Evolutionary conservation across 2,797 vertebrate species (phyloP).

Genomic region (Sylvilagus floridanus): DNA sequence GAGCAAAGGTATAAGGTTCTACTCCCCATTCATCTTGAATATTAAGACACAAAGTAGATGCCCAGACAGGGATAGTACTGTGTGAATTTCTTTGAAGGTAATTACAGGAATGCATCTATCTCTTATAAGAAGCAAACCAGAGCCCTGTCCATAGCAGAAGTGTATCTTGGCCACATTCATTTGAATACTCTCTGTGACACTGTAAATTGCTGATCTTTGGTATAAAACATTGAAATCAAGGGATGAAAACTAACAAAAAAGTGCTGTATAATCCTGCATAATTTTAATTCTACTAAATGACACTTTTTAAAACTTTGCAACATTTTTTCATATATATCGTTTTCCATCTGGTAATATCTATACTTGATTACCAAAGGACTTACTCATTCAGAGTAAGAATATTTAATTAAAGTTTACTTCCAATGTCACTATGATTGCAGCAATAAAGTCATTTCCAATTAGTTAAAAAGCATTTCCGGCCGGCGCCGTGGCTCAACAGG

Average conservation of each 20-base stretch:
- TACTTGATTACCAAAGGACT: conserved; percentile 36
- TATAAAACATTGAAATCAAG: conserved; percentile 36
- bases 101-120: background rate
- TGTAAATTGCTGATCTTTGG: conserved; percentile 18
- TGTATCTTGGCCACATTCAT: background rate
- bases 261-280: background rate
- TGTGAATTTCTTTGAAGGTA: background rate
- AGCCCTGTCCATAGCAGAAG: background rate
- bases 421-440: conserved; percentile 44
- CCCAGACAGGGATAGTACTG: background rate
- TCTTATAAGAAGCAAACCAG: background rate
- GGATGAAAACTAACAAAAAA: conserved; percentile 29
- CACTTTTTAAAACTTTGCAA: background rate
- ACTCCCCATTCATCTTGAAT: background rate
- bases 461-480: conserved; percentile 22
- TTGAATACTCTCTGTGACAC: background rate
- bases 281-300: background rate
- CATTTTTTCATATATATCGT: background rate
- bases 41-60: background rate
- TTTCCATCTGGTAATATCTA: background rate
- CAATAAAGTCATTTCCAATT: conserved; percentile 45
- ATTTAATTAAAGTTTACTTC: conserved; percentile 65
- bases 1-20: background rate
- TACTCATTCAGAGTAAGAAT: conserved; percentile 50
- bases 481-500: too few species aligned